Evolutionary conservation across 2,797 vertebrate species (phyloP).

Genomic region (Falco cherrug): DNA sequence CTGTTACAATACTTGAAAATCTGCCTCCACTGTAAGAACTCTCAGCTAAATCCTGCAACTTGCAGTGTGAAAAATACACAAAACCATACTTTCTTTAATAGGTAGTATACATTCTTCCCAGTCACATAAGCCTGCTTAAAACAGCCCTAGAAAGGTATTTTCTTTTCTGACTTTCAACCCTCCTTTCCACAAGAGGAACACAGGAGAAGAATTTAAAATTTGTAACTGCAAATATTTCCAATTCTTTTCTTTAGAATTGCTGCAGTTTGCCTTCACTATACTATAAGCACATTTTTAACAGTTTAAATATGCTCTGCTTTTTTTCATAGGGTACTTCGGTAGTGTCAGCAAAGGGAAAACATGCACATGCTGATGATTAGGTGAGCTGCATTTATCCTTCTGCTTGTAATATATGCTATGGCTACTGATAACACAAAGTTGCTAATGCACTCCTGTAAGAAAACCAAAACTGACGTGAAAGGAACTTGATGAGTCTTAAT

Average conservation of each 20-base stretch:
- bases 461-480: constrained; percentile 2
- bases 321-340: not conserved
- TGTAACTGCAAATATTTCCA: not conserved
- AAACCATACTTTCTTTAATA: not conserved
- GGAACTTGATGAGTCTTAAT: constrained; percentile 16
- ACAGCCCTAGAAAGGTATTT: not conserved
- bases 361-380: not conserved
- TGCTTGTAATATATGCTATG: not conserved
- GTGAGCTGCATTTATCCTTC: not conserved
- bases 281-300: not conserved
- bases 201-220: not conserved
- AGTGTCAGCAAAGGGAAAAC: not conserved
- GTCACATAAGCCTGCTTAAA: not conserved
- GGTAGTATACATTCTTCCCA: not conserved
- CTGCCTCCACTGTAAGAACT: not conserved
- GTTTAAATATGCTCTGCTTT: not conserved
- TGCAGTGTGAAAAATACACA: not conserved
- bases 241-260: not conserved
- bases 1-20: not conserved
- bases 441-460: not conserved
- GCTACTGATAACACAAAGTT: not conserved
- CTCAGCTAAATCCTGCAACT: not conserved
- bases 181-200: not conserved
- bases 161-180: not conserved
- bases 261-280: not conserved